Conservation (phyloP, 2,797 vertebrate species). For the Sphenopsis melanotis region DNA sequence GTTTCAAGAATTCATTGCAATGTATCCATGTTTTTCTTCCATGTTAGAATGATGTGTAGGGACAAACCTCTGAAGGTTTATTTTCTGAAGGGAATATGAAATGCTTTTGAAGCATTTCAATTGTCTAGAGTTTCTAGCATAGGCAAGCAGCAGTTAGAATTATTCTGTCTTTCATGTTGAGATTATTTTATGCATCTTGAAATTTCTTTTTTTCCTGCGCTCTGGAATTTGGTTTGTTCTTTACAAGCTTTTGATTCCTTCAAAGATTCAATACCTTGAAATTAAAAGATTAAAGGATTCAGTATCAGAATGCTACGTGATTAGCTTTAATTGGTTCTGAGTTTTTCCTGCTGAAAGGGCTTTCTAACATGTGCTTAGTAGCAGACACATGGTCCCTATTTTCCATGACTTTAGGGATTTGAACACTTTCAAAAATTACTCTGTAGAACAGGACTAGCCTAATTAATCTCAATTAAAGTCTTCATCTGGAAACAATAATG, state of each 20-base stretch:
- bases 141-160: neutral
- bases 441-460: neutral
- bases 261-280: neutral
- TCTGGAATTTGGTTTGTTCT: neutral
- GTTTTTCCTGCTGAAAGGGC: neutral
- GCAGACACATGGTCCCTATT: neutral
- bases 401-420: neutral
- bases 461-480: slow-evolving; percentile 14
- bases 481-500: slow-evolving; percentile 27
- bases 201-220: neutral
- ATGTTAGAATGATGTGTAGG: neutral
- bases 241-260: neutral
- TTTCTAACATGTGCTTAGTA: neutral
- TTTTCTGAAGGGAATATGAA: neutral
- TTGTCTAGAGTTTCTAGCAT: neutral
- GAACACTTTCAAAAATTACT: neutral
- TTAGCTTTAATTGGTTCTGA: slow-evolving; percentile 10
- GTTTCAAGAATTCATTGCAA: neutral
- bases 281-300: slow-evolving; percentile 10
- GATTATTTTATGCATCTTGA: neutral
- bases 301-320: neutral
- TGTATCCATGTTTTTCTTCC: neutral
- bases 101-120: neutral
- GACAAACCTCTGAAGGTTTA: neutral
- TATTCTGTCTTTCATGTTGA: neutral